These are phyloP conservation scores for Allygus modestus DNA, from an alignment of 2,888 invertebrate species.

Conservation along the genomic window DNA sequence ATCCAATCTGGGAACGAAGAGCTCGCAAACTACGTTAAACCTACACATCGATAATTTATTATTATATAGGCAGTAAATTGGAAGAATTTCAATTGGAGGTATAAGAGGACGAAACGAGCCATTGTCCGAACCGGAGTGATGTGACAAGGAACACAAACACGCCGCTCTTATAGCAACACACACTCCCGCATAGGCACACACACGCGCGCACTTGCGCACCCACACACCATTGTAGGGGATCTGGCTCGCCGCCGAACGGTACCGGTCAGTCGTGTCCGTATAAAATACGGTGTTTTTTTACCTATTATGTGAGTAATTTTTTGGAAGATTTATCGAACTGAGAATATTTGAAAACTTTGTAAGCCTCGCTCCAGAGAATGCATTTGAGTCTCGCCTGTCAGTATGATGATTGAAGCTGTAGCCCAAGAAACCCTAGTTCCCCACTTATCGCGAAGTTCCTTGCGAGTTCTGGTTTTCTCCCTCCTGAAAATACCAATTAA, in stretches of 20 bases:
- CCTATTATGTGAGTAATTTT: too few relatives aligned
- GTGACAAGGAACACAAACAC: slow-evolving; percentile 37
- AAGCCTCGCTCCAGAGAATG: too few relatives aligned
- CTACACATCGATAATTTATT: slow-evolving; percentile 33
- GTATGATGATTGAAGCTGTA: too few relatives aligned
- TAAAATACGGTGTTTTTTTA: too few relatives aligned
- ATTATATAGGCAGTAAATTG: slow-evolving; percentile 31
- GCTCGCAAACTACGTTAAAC: slow-evolving; percentile 1
- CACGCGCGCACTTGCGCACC: background rate
- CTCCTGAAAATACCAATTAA: too few relatives aligned
- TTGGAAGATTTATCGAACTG: too few relatives aligned
- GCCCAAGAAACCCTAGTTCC: too few relatives aligned
- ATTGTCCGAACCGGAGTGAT: slow-evolving; percentile 9
- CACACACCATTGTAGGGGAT: background rate
- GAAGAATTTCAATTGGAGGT: slow-evolving; percentile 34
- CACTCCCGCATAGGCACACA: background rate
- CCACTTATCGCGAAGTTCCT: too few relatives aligned
- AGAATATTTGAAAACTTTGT: too few relatives aligned
- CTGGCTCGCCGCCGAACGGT: background rate
- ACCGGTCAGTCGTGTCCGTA: too few relatives aligned
- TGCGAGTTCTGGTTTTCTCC: too few relatives aligned
- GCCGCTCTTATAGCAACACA: background rate
- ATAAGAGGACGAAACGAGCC: slow-evolving; percentile 40
- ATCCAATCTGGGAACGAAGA: background rate
- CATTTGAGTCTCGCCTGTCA: too few relatives aligned